Evolutionary conservation across 2,888 invertebrate genomes (phyloP), one percentile per base, ranked within the genome.

Genomic region (Gisinianus flammeolus): DNA sequence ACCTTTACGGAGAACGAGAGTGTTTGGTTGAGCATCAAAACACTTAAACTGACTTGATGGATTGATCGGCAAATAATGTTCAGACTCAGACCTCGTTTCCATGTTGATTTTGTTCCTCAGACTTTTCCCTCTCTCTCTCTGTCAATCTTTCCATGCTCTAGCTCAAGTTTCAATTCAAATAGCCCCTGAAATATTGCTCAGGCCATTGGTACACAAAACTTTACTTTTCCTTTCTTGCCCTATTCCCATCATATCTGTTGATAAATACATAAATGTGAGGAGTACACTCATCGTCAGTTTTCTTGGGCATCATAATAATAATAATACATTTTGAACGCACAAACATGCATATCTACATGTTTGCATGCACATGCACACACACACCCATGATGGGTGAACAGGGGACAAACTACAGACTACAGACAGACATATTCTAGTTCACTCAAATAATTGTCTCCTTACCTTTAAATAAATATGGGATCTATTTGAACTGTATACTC

Each of bases 11-110:
- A 67, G 67, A 28, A 35, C 44, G 35, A 70, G 70, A 62, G 62
- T 62, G 62, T 62, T 62, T 62, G 58, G n/a, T n/a, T 56, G 56
- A n/a, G 70, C 28, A 30, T 56, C n/a, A 58, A 56, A 71, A 56
- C 71, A 71, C 71, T 73, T 64, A 44, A 64, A 35, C 22, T 28
- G 24, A 74, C 66, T 66, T 74, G 74, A 74, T 74, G 74, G 74
- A 74, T 74, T 67, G 74, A 74, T 74, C 22, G 74, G 52, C 44
- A 74, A 74, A 74, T 74, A 74, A 26, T 44, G 44, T 44, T 44
- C 44, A 44, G 44, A 24, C 66, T 22, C 52, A 74, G 64, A 74
- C 66, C 64, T 67, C 66, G 67, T 74, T 66, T 74, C 52, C 66
- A 74, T 74, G 73, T 74, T 74, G 54, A 64, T 67, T 66, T 66